These are phyloP conservation scores for Xanthostigma xanthostigma DNA, from an alignment of 2,888 invertebrate genomes.

Conservation along the genomic window DNA sequence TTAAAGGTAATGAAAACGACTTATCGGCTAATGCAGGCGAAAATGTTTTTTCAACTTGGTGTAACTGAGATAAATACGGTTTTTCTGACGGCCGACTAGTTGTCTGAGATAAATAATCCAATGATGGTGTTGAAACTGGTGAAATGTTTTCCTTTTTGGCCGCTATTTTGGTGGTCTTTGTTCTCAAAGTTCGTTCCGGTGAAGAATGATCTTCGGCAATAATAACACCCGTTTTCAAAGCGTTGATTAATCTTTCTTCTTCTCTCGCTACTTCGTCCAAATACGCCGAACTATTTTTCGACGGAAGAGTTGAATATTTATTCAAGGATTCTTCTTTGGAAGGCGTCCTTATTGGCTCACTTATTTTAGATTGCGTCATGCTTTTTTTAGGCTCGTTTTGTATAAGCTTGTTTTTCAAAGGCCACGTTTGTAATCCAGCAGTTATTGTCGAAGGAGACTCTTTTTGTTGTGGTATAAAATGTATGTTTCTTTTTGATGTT, in stretches of 20 bases:
- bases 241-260: conserved; percentile 64
- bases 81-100: no score
- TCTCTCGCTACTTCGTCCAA: conserved; percentile 64
- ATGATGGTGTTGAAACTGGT: no score
- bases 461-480: conserved; percentile 21
- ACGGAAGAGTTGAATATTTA: conserved; percentile 12
- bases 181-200: conserved; percentile 5
- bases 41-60: no score
- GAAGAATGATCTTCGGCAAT: conserved; percentile 33
- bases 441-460: conserved; percentile 11
- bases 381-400: not conserved
- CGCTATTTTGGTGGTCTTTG: no score
- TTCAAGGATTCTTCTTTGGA: conserved; percentile 10
- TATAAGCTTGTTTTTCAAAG: conserved; percentile 40
- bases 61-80: no score
- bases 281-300: conserved; percentile 11
- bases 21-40: no score
- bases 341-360: conserved; percentile 5
- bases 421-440: conserved; percentile 39
- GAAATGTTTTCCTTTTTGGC: no score
- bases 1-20: no score
- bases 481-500: conserved; percentile 32
- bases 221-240: conserved; percentile 56
- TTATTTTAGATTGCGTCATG: conserved; percentile 1
- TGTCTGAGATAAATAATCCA: no score